Percentiles rank a stretch among this genome's conserved stretches.
Conservation (phyloP, 2,888 invertebrate genomes). For the Sminthurinus aureus region DNA sequence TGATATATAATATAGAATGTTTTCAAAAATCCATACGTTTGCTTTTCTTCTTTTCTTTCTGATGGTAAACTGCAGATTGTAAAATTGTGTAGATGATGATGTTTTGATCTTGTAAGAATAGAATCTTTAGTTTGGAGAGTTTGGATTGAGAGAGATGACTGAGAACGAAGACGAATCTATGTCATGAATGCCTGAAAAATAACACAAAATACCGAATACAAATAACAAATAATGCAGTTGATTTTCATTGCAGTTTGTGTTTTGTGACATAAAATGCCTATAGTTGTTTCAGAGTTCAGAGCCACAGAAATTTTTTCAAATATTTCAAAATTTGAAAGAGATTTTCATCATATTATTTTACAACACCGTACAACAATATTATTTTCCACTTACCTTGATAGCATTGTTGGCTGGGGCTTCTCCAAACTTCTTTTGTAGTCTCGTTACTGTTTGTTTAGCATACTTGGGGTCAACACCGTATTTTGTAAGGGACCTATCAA, state of each 20-base stretch:
- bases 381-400: slow-evolving; percentile 20
- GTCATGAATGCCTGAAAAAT: neutral
- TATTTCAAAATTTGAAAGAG: no score
- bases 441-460: slow-evolving; percentile 34
- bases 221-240: neutral
- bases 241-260: neutral
- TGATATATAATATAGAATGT: no score
- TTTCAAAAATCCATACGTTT: no score
- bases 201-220: neutral
- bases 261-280: no score
- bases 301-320: no score
- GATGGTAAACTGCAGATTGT: no score
- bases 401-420: slow-evolving; percentile 34
- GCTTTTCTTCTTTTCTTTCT: no score
- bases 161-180: neutral
- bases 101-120: neutral
- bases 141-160: neutral
- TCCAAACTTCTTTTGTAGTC: slow-evolving; percentile 36
- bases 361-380: no score
- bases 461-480: slow-evolving; percentile 40
- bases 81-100: neutral
- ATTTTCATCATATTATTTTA: no score
- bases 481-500: slow-evolving; percentile 27
- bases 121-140: neutral
- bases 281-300: no score